phyloP scores from a whole-genome alignment of 2,113 vertebrate species.

The Pluvialis apricaria region DNA sequence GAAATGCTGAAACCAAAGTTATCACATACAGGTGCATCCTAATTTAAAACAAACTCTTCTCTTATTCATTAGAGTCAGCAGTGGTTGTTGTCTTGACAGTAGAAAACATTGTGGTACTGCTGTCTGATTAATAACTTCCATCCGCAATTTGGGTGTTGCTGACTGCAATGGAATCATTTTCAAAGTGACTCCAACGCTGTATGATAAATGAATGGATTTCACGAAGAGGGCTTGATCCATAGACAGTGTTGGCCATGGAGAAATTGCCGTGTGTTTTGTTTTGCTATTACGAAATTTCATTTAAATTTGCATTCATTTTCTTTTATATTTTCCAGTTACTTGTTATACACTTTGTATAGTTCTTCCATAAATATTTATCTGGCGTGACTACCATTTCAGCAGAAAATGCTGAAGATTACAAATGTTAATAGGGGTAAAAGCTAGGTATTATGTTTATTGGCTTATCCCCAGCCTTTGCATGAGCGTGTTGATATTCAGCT shows the following conservation, averaged over 20 bases:
- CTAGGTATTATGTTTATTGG: background rate
- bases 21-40: constrained; percentile 42
- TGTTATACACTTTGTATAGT: rapidly evolving
- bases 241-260: background rate
- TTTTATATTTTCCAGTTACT: background rate
- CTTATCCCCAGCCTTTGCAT: background rate
- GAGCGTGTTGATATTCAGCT: background rate
- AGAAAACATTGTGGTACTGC: background rate
- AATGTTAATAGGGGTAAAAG: background rate
- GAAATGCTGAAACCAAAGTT: constrained; percentile 27
- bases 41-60: constrained; percentile 18
- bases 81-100: background rate
- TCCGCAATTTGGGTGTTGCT: background rate
- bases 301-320: background rate
- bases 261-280: background rate
- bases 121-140: constrained; percentile 54
- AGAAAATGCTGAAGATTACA: background rate
- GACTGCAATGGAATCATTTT: constrained; percentile 23
- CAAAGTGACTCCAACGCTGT: constrained; percentile 30
- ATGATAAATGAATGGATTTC: constrained; percentile 15
- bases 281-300: background rate
- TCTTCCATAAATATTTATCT: background rate
- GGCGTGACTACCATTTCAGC: background rate
- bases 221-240: background rate
- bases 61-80: constrained; percentile 35